Conservation (phyloP, 2,113 vertebrate species). For the Neodon shergylaensis region DNA sequence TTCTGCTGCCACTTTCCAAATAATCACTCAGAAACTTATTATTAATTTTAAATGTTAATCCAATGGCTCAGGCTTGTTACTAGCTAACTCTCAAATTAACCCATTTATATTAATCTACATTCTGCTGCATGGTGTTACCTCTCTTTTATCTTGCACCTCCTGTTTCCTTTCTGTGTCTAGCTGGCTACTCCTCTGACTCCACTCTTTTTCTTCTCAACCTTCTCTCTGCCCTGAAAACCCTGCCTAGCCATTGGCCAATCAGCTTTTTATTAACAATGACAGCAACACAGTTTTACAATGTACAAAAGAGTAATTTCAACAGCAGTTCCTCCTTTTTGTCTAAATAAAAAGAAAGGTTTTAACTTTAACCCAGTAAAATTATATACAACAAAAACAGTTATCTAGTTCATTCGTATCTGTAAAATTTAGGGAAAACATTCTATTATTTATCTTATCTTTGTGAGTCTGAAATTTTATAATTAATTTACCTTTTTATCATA, state of each 20-base stretch:
- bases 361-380: background rate
- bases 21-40: background rate
- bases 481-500: background rate
- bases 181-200: background rate
- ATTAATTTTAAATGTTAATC: background rate
- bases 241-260: background rate
- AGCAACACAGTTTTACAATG: background rate
- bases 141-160: background rate
- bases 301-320: background rate
- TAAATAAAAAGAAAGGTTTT: background rate
- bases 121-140: background rate
- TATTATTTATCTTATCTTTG: background rate
- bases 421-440: background rate
- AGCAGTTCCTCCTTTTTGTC: background rate
- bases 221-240: background rate
- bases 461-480: background rate
- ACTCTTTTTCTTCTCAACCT: background rate
- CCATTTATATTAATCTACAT: background rate
- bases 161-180: background rate
- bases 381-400: background rate
- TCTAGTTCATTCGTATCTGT: background rate
- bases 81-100: background rate
- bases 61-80: background rate
- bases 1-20: background rate
- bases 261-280: background rate